Percentiles rank a stretch among this genome's conserved stretches.
These are phyloP conservation scores for Terrapene triunguis DNA, from an alignment of 2,113 vertebrate genomes.

Conservation along the genomic window DNA sequence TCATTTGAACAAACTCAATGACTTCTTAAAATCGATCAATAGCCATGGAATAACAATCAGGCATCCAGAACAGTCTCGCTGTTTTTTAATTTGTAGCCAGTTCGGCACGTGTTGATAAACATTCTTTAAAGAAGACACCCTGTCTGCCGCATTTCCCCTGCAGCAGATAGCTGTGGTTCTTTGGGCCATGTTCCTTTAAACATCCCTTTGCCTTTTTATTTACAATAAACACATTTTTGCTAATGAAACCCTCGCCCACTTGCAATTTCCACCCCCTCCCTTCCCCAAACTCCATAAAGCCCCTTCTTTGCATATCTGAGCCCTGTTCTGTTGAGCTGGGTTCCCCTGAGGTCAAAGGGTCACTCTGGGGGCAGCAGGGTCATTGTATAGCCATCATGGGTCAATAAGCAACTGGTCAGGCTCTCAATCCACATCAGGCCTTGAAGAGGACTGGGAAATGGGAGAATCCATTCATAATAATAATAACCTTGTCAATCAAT, in stretches of 20 bases:
- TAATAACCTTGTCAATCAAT: constrained; percentile 74
- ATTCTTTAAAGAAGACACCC: background rate
- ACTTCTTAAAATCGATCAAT: accelerated
- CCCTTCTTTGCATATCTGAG: constrained; percentile 51
- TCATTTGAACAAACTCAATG: accelerated
- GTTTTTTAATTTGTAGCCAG: background rate
- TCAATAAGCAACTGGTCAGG: constrained; percentile 72
- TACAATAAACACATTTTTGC: constrained; percentile 33
- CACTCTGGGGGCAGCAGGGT: constrained; percentile 60
- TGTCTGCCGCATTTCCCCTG: background rate
- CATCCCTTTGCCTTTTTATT: constrained; percentile 12
- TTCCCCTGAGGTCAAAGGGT: constrained; percentile 65
- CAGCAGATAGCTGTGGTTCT: background rate
- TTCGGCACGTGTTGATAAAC: background rate
- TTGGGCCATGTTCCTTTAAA: background rate
- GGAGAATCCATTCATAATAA: constrained; percentile 72
- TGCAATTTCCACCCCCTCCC: background rate
- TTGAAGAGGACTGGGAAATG: constrained; percentile 69
- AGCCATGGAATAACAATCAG: accelerated
- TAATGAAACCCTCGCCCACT: constrained; percentile 34
- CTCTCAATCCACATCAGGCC: constrained; percentile 66
- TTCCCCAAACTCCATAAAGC: constrained; percentile 29
- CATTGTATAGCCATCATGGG: constrained; percentile 66
- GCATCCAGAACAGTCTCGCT: background rate
- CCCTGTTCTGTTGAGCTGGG: constrained; percentile 29